Conservation (phyloP, 2,888 invertebrate species). For the Caenorhabditis japonica region DNA sequence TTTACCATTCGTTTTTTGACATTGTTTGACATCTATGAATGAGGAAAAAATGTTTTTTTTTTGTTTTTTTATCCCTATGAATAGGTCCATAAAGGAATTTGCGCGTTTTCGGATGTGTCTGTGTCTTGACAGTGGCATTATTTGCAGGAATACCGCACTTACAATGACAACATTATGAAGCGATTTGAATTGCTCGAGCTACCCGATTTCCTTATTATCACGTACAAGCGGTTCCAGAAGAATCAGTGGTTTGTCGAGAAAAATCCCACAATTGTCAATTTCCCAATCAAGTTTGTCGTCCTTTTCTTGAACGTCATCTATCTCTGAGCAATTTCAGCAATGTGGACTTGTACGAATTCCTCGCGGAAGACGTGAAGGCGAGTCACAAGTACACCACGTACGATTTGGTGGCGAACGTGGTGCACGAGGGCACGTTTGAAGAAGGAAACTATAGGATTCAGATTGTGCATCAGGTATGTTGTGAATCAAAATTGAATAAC, state of each 20-base stretch:
- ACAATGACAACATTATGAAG: constrained; percentile 97
- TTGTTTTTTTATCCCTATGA: too few species aligned
- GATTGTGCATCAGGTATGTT: constrained; percentile 83
- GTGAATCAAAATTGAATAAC: too few species aligned
- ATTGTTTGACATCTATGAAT: too few species aligned
- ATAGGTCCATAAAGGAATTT: too few species aligned
- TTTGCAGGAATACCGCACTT: constrained; percentile 91
- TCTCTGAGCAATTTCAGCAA: constrained; percentile 86
- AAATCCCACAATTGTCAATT: constrained; percentile 99
- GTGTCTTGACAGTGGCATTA: constrained; percentile 11
- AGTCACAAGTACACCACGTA: constrained; percentile 88
- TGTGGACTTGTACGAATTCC: constrained; percentile 94
- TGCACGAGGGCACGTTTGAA: constrained; percentile 95
- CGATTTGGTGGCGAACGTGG: constrained; percentile 97
- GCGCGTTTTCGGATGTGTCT: too few species aligned
- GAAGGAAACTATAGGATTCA: constrained; percentile 96
- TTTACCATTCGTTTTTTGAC: too few species aligned
- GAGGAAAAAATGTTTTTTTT: too few species aligned
- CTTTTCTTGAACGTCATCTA: too few species aligned
- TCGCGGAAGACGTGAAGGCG: constrained; percentile 84
- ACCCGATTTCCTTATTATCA: constrained; percentile 83
- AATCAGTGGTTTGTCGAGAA: constrained; percentile 99
- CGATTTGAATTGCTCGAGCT: constrained; percentile 93
- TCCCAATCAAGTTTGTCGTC: constrained; percentile 88
- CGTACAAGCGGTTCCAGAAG: constrained; percentile 97